Conservation (phyloP, 2,888 invertebrate species). For the Lamellibrachia columna region DNA sequence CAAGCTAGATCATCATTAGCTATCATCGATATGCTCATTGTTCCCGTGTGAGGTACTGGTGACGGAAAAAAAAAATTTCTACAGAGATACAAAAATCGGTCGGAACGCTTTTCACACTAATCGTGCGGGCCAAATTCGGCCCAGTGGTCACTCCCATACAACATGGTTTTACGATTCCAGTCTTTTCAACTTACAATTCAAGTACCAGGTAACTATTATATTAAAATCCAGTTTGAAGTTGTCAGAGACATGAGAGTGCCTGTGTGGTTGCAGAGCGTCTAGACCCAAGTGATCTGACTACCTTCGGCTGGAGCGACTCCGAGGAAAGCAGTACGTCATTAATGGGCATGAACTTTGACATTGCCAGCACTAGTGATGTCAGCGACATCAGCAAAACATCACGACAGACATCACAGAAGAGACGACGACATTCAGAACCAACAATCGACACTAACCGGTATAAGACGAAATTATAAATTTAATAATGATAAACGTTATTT, state of each 20-base stretch:
- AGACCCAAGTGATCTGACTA: not conserved
- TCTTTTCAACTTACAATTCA: too few relatives aligned
- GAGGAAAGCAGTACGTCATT: not conserved
- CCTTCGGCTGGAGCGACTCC: not conserved
- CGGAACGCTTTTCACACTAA: too few relatives aligned
- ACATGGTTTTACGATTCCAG: too few relatives aligned
- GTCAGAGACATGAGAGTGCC: not conserved
- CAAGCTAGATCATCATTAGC: too few relatives aligned
- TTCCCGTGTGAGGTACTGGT: too few relatives aligned
- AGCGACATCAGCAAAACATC: not conserved
- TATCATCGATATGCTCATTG: too few relatives aligned
- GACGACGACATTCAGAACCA: not conserved
- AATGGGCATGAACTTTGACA: slow-evolving; percentile 6
- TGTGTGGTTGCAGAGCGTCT: not conserved
- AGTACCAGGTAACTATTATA: too few relatives aligned
- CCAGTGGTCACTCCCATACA: too few relatives aligned
- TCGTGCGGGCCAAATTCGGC: too few relatives aligned
- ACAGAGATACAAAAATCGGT: too few relatives aligned
- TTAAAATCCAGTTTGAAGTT: not conserved
- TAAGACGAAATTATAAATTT: not conserved
- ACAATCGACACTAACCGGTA: not conserved
- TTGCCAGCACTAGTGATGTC: not conserved
- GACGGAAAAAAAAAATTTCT: too few relatives aligned
- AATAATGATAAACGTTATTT: too few relatives aligned
- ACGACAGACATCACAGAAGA: not conserved